Evolutionary conservation across 2,113 vertebrate genomes (phyloP).

Genomic region (Tauraco erythrolophus): DNA sequence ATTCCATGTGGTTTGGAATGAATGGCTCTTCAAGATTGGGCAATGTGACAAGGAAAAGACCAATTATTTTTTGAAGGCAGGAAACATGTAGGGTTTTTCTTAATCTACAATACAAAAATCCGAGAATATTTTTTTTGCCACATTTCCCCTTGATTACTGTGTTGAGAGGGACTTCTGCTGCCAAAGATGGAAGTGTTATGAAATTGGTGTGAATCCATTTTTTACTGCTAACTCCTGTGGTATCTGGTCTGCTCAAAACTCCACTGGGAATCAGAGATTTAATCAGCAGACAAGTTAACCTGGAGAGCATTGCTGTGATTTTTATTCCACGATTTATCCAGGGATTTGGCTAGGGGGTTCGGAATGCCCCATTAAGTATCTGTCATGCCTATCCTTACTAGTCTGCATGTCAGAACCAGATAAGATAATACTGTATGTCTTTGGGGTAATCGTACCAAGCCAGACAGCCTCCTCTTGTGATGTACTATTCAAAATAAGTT

Average conservation of each 20-base stretch:
- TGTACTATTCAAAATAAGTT: neutral
- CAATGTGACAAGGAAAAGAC: neutral
- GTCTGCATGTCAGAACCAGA: neutral
- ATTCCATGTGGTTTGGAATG: neutral
- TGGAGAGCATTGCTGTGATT: neutral
- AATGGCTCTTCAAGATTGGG: neutral
- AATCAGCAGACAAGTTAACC: neutral
- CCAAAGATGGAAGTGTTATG: neutral
- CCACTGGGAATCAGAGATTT: neutral
- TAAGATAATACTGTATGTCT: neutral
- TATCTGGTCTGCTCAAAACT: neutral
- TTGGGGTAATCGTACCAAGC: neutral
- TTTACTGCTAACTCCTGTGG: neutral
- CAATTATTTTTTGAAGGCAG: neutral
- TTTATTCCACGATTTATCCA: neutral
- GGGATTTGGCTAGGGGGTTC: neutral
- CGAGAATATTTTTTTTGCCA: neutral
- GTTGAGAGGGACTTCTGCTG: neutral
- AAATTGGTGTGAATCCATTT: fast-evolving
- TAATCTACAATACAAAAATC: neutral
- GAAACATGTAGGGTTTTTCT: neutral
- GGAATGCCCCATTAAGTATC: neutral
- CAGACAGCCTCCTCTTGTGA: neutral
- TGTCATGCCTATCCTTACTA: neutral
- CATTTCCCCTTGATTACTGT: neutral